Base-by-base conservation (phyloP, 30 jellyfish, hydroid and myxozoan species). In the Euphysa ruthae region DNA sequence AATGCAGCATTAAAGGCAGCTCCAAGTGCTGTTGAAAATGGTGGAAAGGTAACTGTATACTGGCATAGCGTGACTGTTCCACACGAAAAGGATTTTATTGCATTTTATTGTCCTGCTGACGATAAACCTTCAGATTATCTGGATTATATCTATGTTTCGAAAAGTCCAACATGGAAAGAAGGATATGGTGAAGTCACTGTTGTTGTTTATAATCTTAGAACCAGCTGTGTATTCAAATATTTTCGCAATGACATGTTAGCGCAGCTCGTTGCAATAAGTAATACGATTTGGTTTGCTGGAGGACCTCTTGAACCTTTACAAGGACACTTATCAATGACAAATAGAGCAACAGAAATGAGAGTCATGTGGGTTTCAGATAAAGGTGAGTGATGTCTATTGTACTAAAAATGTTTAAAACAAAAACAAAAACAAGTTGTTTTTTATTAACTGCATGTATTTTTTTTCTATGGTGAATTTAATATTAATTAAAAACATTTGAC, bases 331-430 rank as follows among this genome's bases (percentile, higher is more conserved):
- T 85, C 99, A 2, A 51, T 91, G 72, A 91, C 99, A 24, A 89
- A 84, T 14, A 55, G 78, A 14, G 75, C 99, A 0, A 33, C 88
- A 15, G 82, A 91, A 72, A 91, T 91, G 95, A 82, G 99, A 78
- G 86, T 91, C 4, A 82, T 82, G 99, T 91, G 99, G 99, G 74
- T 83, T 1, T 92, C 99, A 27, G 95, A 88, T 16, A 63, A 65
- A 49, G 95, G 92, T 77, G 69, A 30, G 75, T 6, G n/a, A n/a
- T n/a, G n/a, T n/a, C n/a, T n/a, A n/a, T n/a, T n/a, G n/a, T n/a
- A n/a, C n/a, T n/a, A n/a, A n/a, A n/a, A n/a, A n/a, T n/a, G n/a
- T n/a, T n/a, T n/a, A n/a, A n/a, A n/a, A n/a, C n/a, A n/a, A n/a
- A n/a, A n/a, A n/a, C n/a, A n/a, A n/a, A n/a, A n/a, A n/a, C n/a